Conservation (phyloP, 2,888 invertebrate genomes). For the Mythimna impura region DNA sequence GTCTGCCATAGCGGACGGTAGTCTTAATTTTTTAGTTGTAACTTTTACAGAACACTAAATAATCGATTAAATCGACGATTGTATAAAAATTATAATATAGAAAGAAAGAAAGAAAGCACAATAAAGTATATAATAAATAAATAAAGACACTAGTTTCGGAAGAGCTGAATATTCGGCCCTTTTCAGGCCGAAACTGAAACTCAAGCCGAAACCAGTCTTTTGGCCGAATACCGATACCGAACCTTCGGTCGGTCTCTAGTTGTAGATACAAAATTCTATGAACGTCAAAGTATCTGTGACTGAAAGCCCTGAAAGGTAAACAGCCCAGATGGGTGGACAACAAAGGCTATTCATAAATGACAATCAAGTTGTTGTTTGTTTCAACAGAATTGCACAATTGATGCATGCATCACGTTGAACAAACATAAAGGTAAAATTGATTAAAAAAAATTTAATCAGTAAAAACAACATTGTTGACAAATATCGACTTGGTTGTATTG, state of each 20-base stretch:
- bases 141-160: no score
- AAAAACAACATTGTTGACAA: neutral
- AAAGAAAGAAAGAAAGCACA: no score
- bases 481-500: neutral
- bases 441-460: constrained; percentile 23
- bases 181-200: no score
- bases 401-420: neutral
- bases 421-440: constrained; percentile 1
- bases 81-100: no score
- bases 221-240: no score
- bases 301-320: constrained; percentile 20
- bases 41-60: no score
- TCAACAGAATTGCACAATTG: constrained; percentile 12
- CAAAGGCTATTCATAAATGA: constrained; percentile 37
- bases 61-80: no score
- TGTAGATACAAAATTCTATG: constrained; percentile 4
- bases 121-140: no score
- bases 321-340: constrained; percentile 28
- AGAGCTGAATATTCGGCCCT: no score
- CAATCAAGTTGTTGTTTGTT: constrained; percentile 28
- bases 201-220: no score
- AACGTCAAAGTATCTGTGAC: neutral
- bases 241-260: neutral
- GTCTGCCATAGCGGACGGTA: no score
- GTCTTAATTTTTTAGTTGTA: no score